These are phyloP conservation scores for Linnaemya tessellans DNA, from an alignment of 2,888 invertebrate species.

Conservation along the genomic window DNA sequence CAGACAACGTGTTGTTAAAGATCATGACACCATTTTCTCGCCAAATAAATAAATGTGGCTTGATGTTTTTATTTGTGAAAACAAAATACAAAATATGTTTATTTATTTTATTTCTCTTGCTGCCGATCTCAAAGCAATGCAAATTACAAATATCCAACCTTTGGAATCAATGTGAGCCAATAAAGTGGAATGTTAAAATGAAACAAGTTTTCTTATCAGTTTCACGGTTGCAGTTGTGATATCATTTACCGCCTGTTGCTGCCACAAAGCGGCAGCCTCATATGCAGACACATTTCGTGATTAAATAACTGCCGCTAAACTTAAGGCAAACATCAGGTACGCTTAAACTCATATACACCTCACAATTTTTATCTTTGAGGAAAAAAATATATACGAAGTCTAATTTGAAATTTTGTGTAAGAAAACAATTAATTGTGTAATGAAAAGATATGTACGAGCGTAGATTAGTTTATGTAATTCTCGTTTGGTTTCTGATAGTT, in stretches of 20 bases:
- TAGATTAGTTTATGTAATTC: no score
- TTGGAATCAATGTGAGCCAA: constrained; percentile 50
- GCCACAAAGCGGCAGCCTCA: constrained; percentile 52
- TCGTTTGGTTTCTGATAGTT: no score
- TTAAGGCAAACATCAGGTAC: constrained; percentile 57
- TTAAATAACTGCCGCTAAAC: constrained; percentile 64
- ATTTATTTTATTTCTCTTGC: not conserved
- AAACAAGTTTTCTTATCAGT: constrained; percentile 73
- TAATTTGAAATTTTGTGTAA: not conserved
- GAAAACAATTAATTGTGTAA: no score
- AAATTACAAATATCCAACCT: constrained; percentile 59
- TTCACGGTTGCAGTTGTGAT: constrained; percentile 74
- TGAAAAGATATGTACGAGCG: no score
- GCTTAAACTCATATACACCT: constrained; percentile 45
- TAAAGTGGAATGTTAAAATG: constrained; percentile 42
- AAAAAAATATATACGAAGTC: constrained; percentile 8
- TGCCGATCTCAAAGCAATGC: constrained; percentile 37
- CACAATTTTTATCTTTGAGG: not conserved
- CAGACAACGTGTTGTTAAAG: constrained; percentile 71
- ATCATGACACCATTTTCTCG: constrained; percentile 67
- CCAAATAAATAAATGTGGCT: constrained; percentile 49
- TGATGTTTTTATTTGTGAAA: constrained; percentile 51
- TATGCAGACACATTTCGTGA: constrained; percentile 62
- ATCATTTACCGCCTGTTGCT: constrained; percentile 68
- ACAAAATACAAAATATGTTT: constrained; percentile 17